Evolutionary conservation across 2,113 vertebrate species (phyloP).

Genomic region (Percina caprodes): DNA sequence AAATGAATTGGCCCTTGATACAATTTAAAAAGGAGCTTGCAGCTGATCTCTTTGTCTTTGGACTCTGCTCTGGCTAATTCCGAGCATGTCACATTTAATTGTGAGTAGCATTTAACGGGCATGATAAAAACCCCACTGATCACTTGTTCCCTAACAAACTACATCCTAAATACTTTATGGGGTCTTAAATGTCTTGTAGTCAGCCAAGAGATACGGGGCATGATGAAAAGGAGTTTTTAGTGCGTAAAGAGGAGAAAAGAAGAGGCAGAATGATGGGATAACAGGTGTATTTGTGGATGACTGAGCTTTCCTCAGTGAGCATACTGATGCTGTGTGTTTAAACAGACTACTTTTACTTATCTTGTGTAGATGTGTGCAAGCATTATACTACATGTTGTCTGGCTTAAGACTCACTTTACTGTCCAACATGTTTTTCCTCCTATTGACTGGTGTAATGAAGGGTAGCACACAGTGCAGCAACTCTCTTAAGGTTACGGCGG

Average conservation of each 20-base stretch:
- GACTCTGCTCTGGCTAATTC: slow-evolving; percentile 63
- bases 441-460: slow-evolving; percentile 23
- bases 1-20: slow-evolving; percentile 51
- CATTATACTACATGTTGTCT: not conserved
- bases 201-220: slow-evolving; percentile 39
- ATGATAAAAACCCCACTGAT: slow-evolving; percentile 77
- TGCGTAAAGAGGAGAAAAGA: slow-evolving; percentile 8
- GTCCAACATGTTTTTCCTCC: slow-evolving; percentile 2
- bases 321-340: slow-evolving; percentile 35
- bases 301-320: slow-evolving; percentile 41
- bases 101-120: slow-evolving; percentile 74
- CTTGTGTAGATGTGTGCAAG: not conserved
- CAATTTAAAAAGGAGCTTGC: slow-evolving; percentile 41
- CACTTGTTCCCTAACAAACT: slow-evolving; percentile 74
- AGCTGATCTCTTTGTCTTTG: slow-evolving; percentile 68
- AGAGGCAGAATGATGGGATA: not conserved
- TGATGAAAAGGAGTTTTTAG: slow-evolving; percentile 30
- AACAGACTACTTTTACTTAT: not conserved
- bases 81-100: slow-evolving; percentile 73
- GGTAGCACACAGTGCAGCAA: not conserved
- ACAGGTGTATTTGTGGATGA: slow-evolving; percentile 34
- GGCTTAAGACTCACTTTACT: not conserved
- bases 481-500: slow-evolving; percentile 17
- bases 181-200: slow-evolving; percentile 74
- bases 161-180: slow-evolving; percentile 77